phyloP scores from a whole-genome alignment of 1,140 invertebrate genomes.

The Lanistes nyassanus region DNA sequence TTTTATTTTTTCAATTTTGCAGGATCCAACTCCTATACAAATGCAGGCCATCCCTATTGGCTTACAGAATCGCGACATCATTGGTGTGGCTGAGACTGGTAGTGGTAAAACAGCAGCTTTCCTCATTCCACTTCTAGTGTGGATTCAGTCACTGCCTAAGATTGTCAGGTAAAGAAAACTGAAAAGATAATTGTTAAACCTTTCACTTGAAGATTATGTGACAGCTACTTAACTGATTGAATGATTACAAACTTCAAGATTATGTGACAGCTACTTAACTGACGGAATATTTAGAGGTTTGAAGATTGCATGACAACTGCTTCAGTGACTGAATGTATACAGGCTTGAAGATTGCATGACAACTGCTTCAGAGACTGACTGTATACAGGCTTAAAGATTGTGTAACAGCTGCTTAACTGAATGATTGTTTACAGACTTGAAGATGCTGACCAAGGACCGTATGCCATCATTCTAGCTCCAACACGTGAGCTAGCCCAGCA shows the following conservation, averaged over 20 bases:
- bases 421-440: slow-evolving; percentile 71
- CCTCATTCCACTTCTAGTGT: slow-evolving; percentile 94
- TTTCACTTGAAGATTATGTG: too few relatives aligned
- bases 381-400: too few relatives aligned
- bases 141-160: slow-evolving; percentile 98
- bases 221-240: too few relatives aligned
- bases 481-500: slow-evolving; percentile 99
- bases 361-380: too few relatives aligned
- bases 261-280: too few relatives aligned
- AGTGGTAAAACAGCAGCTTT: slow-evolving; percentile 99
- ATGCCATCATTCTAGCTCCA: slow-evolving; percentile 98
- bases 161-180: slow-evolving; percentile 75
- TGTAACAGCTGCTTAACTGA: too few relatives aligned
- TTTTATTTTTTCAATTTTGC: slow-evolving; percentile 25
- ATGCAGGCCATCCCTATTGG: slow-evolving; percentile 99
- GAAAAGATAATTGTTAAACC: not conserved
- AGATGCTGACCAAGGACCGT: slow-evolving; percentile 91
- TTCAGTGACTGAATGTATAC: not conserved
- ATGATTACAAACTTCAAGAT: slow-evolving; percentile 76
- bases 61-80: slow-evolving; percentile 97
- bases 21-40: slow-evolving; percentile 98
- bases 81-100: slow-evolving; percentile 98
- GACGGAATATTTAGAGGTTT: slow-evolving; percentile 61
- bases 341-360: slow-evolving; percentile 76
- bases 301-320: slow-evolving; percentile 73